A percentile compares a stretch with the other conserved stretches of the same genome.
These are phyloP conservation scores for Chionodraco myersi DNA, from an alignment of 2,113 vertebrate genomes.

Conservation along the genomic window DNA sequence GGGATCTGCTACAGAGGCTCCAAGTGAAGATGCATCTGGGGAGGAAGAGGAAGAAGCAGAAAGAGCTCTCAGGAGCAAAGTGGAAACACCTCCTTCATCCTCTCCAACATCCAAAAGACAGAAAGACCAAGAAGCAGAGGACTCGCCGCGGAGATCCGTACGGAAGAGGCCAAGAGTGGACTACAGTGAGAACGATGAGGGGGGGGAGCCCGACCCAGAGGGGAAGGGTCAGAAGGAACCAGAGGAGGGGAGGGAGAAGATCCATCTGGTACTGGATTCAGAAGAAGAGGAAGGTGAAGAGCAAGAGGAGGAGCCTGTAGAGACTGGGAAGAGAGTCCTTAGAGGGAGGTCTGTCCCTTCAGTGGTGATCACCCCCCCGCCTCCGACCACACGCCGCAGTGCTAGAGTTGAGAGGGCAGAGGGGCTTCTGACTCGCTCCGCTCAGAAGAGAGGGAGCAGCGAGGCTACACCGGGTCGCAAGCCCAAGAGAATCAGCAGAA, in stretches of 20 bases:
- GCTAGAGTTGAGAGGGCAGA: neutral
- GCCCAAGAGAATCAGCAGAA: constrained; percentile 33
- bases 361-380: constrained; percentile 1
- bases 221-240: constrained; percentile 80
- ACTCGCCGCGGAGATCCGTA: neutral
- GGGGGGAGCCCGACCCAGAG: constrained; percentile 58
- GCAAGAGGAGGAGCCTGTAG: constrained; percentile 27
- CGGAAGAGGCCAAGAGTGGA: constrained; percentile 32
- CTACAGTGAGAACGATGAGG: constrained; percentile 77
- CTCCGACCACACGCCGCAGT: neutral
- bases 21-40: too few relatives aligned
- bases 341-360: constrained; percentile 58
- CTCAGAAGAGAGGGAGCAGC: constrained; percentile 15
- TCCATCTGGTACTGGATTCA: constrained; percentile 57
- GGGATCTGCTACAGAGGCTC: neutral
- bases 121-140: neutral
- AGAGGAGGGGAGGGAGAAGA: constrained; percentile 63
- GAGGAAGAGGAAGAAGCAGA: neutral
- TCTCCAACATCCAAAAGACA: neutral
- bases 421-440: neutral
- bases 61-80: constrained; percentile 9
- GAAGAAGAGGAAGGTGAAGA: constrained; percentile 42
- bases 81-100: neutral
- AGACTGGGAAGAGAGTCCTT: constrained; percentile 81
- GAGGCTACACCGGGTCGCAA: constrained; percentile 8